phyloP scores from a whole-genome alignment of 2,113 vertebrate species.

The Pundamilia nyererei region DNA sequence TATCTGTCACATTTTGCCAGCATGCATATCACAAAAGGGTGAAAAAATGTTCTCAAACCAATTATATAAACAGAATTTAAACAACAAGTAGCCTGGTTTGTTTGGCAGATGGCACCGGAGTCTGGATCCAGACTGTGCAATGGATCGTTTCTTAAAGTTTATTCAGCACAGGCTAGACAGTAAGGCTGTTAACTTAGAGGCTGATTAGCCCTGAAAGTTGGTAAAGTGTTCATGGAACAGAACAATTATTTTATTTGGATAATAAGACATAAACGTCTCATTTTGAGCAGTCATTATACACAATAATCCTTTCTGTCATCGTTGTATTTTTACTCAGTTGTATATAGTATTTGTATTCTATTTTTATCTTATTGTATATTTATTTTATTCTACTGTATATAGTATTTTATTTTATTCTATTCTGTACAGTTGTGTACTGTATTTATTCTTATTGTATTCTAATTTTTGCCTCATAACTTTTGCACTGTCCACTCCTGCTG shows the following conservation, averaged over 20 bases:
- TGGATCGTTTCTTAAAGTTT: neutral
- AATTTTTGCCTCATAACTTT: too few relatives aligned
- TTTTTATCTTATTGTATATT: too few relatives aligned
- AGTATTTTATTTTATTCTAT: too few relatives aligned
- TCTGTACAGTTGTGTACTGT: too few relatives aligned
- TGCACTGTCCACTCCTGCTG: too few relatives aligned
- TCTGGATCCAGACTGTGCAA: neutral
- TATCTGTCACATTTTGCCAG: neutral
- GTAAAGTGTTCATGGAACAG: neutral
- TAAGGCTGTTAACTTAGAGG: neutral
- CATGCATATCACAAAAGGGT: neutral
- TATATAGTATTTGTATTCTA: too few relatives aligned
- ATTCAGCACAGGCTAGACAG: constrained; percentile 8
- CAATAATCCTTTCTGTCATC: neutral
- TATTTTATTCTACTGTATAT: too few relatives aligned
- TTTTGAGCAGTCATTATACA: neutral
- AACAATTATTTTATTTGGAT: neutral
- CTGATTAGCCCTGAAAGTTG: neutral
- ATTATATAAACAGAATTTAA: neutral
- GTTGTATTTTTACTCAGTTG: too few relatives aligned
- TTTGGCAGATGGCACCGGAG: constrained; percentile 15
- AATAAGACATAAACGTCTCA: neutral
- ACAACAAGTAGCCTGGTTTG: neutral
- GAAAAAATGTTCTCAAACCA: neutral
- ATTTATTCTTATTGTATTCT: too few relatives aligned